Base-by-base conservation (phyloP, 2,888 invertebrate species). In the Hypomecis atomaria region DNA sequence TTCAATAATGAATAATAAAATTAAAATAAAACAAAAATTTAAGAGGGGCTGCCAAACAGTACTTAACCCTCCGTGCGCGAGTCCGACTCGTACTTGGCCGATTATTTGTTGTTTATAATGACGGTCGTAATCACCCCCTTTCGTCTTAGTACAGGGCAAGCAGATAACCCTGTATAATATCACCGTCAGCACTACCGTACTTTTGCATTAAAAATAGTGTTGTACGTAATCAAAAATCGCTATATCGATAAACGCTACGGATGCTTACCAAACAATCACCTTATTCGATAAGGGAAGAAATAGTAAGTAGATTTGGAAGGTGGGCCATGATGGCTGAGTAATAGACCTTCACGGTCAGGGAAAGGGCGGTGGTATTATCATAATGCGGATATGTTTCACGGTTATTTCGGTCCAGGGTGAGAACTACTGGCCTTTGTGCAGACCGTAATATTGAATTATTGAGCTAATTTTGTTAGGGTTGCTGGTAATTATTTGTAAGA, bases 211-310 rank as follows among this genome's bases (percentile, higher is more conserved):
- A 23, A 23, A 23, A 23, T 23, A 23, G 23, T 8, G 49, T 9
- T 37, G 37, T 11, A 13, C 37, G 8, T 8, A 37, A 50, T 50
- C 49, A 37, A 37, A n/a, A 23, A 23, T 23, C 23, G 23, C 1
- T 23, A 23, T 37, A 38, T 38, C 38, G 38, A 11, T 43, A n/a
- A 43, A n/a, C 11, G 4, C n/a, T n/a, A n/a, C n/a, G n/a, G 11
- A 43, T n/a, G 6, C 10, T 40, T 52, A 7, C 52, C 3, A 4
- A 40, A 52, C 23, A 40, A 23, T 52, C 33, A 10, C 40, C 40
- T 10, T 43, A 62, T 50, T 50, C 40, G 38, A 50, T 45, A 57
- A 37, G 52, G 38, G 45, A 52, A 57, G 52, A 57, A 62, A 62
- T 56, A 57, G 52, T 57, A 54, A 54, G 43, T 34, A n/a, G 34